Conservation (phyloP, 2,797 vertebrate genomes). For the Halcyon chelicuti region DNA sequence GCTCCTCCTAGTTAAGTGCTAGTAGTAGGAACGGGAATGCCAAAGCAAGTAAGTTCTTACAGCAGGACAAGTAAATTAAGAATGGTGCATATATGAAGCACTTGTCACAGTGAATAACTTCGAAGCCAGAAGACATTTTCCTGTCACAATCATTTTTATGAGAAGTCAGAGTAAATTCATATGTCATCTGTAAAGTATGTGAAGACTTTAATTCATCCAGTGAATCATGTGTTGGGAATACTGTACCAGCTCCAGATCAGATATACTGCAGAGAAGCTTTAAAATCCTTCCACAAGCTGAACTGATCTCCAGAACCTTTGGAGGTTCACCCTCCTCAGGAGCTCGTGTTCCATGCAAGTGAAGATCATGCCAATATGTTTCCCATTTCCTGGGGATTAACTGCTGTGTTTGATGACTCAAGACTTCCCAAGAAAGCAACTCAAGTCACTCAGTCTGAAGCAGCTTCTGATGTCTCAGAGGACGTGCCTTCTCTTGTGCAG, state of each 20-base stretch:
- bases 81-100: not conserved
- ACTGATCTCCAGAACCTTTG: conserved; percentile 2
- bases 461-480: conserved; percentile 76
- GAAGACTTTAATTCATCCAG: conserved; percentile 34
- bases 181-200: conserved; percentile 18
- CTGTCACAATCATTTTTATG: conserved; percentile 60
- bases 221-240: conserved; percentile 17
- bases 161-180: conserved; percentile 18
- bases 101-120: conserved; percentile 30
- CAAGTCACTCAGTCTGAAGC: conserved; percentile 1
- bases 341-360: conserved; percentile 8
- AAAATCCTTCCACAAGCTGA: conserved; percentile 23
- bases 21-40: not conserved
- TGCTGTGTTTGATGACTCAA: conserved; percentile 42
- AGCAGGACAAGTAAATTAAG: not conserved
- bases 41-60: not conserved
- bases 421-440: conserved; percentile 33
- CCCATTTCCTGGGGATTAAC: conserved; percentile 54
- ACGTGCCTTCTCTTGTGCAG: conserved; percentile 16
- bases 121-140: conserved; percentile 1
- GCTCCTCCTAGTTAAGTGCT: not conserved
- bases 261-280: conserved; percentile 37
- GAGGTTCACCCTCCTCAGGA: conserved; percentile 29
- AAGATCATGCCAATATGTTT: conserved; percentile 40
- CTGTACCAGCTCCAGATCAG: conserved; percentile 27